Conservation (phyloP, 2,888 invertebrate genomes). For the Eupeodes luniger region DNA sequence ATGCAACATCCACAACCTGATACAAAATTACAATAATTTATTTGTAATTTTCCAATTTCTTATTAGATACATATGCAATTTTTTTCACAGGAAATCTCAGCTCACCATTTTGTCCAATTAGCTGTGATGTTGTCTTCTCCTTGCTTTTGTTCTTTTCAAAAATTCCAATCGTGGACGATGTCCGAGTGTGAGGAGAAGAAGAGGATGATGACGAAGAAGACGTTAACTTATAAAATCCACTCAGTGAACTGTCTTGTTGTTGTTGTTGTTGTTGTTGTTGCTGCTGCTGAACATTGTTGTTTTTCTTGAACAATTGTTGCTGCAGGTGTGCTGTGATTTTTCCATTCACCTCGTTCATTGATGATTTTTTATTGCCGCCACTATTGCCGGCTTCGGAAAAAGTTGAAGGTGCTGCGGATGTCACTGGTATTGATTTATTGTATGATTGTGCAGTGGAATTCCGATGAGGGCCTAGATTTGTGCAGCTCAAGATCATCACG, state of each 20-base stretch:
- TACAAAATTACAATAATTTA: conserved; percentile 48
- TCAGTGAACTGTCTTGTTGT: conserved; percentile 69
- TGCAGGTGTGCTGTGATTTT: conserved; percentile 77
- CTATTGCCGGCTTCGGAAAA: conserved; percentile 28
- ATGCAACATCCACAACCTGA: neutral
- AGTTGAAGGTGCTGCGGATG: conserved; percentile 60
- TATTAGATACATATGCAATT: conserved; percentile 24
- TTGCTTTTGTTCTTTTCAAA: conserved; percentile 68
- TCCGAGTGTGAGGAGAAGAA: conserved; percentile 51
- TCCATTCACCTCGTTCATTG: conserved; percentile 72
- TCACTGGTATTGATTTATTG: conserved; percentile 73
- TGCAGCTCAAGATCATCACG: conserved; percentile 84
- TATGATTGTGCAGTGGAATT: conserved; percentile 75
- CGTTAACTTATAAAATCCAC: conserved; percentile 61
- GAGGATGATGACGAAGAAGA: conserved; percentile 29
- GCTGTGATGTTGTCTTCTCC: conserved; percentile 71
- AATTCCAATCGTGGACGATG: conserved; percentile 51
- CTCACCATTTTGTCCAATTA: conserved; percentile 79
- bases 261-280: conserved; percentile 73
- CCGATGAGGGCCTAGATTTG: conserved; percentile 79
- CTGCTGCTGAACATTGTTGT: conserved; percentile 36
- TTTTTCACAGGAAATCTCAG: conserved; percentile 61
- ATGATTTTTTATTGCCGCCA: conserved; percentile 54
- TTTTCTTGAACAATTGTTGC: conserved; percentile 71
- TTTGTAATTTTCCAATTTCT: conserved; percentile 26